These are phyloP conservation scores for Enteromius trimaculatus DNA, from an alignment of 2,797 vertebrate genomes.

Conservation along the genomic window DNA sequence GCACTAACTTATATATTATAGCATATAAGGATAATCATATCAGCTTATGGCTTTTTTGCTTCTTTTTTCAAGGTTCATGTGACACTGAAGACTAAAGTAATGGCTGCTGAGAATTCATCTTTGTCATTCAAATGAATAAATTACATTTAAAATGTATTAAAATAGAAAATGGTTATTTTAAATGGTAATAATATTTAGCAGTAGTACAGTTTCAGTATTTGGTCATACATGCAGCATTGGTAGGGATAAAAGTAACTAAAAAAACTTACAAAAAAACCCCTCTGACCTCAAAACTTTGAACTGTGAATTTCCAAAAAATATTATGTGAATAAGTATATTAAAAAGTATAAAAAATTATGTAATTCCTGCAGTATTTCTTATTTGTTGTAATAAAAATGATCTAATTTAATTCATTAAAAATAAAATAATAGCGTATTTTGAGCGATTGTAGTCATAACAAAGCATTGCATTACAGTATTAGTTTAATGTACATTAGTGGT, in stretches of 20 bases:
- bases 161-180: background rate
- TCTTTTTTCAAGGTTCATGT: background rate
- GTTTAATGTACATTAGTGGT: background rate
- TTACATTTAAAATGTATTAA: background rate
- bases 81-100: background rate
- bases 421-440: background rate
- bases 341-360: background rate
- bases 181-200: background rate
- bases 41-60: too few species aligned
- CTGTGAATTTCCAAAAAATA: too few species aligned
- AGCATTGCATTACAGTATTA: background rate
- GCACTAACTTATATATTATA: background rate
- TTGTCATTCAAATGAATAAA: background rate
- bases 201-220: background rate
- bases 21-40: too few species aligned
- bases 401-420: background rate
- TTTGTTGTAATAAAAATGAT: background rate
- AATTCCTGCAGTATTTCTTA: background rate
- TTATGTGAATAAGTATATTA: background rate
- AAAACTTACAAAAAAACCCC: background rate
- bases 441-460: background rate
- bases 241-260: background rate
- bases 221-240: background rate
- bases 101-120: background rate
- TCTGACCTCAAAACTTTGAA: too few species aligned